Evolutionary conservation across 1,140 invertebrate species (phyloP), one percentile per base, ranked within the genome.

Genomic region (Trypoxylus dichotomus): DNA sequence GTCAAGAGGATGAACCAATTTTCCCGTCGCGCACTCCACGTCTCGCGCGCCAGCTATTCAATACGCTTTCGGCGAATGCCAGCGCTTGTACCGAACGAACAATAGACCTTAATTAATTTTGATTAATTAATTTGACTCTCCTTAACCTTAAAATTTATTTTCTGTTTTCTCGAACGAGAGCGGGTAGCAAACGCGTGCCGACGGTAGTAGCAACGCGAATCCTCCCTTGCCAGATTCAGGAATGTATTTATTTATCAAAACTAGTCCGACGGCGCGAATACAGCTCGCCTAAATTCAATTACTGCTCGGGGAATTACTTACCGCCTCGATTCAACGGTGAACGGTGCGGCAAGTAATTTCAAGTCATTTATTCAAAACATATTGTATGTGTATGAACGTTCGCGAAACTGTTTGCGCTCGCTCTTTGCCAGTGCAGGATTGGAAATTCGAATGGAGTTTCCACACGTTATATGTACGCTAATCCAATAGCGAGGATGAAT

Each of bases 1-100:
- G 71, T 32, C 29, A 73, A 73, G 71, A 73, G 71, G 71, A 73
- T 73, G 71, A 73, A 73, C 71, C 71, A 73, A 73, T 73, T 73
- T 73, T 73, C 71, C 71, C 71, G 29, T 32, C 71, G 71, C 71
- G 60, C 32, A 37, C 71, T 73, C 37, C 27, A 73, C 32, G 71
- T 73, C 71, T 11, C 19, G 21, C 19, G 19, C 2, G 8, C 25
- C 10, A 21, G n/a, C 15, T 27, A 73, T 73, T 19, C 27, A 37
- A 21, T 42, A 21, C 71, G 71, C 2, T 32, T n/a, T 15, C 25
- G n/a, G 25, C 37, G 37, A 19, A 42, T 42, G 13, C 63, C 63
- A 13, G 10, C 27, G 24, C 27, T 68, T 7, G 21, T 68, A 25
- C n/a, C 21, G 19, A 68, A 68, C n/a, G 19, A 73, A 73, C 71